Conservation (phyloP, 1,140 invertebrate genomes). For the Tenebrio molitor region DNA sequence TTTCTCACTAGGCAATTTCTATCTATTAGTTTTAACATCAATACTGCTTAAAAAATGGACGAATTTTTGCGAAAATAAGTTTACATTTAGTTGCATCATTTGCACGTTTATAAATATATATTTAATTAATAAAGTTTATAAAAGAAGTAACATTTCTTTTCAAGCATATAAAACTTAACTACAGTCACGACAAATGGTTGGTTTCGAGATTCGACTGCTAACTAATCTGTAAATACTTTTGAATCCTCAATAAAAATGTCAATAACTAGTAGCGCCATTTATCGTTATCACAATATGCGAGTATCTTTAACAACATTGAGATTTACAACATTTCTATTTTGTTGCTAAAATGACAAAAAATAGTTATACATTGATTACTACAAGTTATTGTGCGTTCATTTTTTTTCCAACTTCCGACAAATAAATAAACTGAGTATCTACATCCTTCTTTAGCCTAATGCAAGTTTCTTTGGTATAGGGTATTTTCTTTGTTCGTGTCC, state of each 20-base stretch:
- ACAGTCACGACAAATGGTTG: slow-evolving; percentile 55
- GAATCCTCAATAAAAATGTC: slow-evolving; percentile 1
- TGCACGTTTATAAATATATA: slow-evolving; percentile 24
- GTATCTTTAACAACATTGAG: slow-evolving; percentile 57
- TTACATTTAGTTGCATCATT: slow-evolving; percentile 23
- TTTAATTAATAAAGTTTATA: slow-evolving; percentile 47
- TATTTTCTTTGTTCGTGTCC: slow-evolving; percentile 28
- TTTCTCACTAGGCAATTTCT: slow-evolving; percentile 44
- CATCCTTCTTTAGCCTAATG: slow-evolving; percentile 52
- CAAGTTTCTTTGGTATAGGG: slow-evolving; percentile 55
- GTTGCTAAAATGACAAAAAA: slow-evolving; percentile 33
- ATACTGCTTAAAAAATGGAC: slow-evolving; percentile 31
- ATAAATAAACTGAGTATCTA: slow-evolving; percentile 58
- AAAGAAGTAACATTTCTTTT: slow-evolving; percentile 47
- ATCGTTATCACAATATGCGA: slow-evolving; percentile 62
- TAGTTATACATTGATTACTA: slow-evolving; percentile 41
- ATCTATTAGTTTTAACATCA: slow-evolving; percentile 28
- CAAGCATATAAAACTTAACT: slow-evolving; percentile 56
- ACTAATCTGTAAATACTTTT: slow-evolving; percentile 29
- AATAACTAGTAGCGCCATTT: slow-evolving; percentile 48
- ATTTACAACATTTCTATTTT: slow-evolving; percentile 31
- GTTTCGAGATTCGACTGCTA: slow-evolving; percentile 47
- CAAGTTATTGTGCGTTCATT: slow-evolving; percentile 45
- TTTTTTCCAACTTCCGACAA: slow-evolving; percentile 23
- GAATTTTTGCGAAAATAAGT: slow-evolving; percentile 20